phyloP scores from a whole-genome alignment of 2,888 invertebrate species.

The Phyllotreta striolata region DNA sequence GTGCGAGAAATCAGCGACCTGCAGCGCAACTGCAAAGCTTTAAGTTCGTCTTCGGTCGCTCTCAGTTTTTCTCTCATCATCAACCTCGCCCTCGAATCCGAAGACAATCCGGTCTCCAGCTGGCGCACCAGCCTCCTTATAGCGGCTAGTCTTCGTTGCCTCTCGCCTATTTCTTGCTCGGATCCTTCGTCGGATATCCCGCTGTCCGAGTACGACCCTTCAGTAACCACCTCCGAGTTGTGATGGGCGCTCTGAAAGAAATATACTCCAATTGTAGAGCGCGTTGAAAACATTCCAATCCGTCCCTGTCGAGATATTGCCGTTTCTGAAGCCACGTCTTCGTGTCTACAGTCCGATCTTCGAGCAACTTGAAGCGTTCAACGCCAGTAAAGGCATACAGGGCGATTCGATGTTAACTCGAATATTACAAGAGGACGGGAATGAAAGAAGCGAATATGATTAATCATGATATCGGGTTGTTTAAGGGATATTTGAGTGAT shows the following conservation, averaged over 20 bases:
- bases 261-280: neutral
- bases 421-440: too few relatives aligned
- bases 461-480: too few relatives aligned
- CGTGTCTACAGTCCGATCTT: too few relatives aligned
- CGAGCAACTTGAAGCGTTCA: too few relatives aligned
- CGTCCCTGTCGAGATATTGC: neutral
- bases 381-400: too few relatives aligned
- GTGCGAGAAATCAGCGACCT: slow-evolving; percentile 70
- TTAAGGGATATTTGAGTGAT: too few relatives aligned
- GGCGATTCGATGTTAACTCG: too few relatives aligned
- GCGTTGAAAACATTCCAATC: neutral
- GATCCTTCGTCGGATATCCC: slow-evolving; percentile 82
- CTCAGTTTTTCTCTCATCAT: slow-evolving; percentile 75
- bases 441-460: too few relatives aligned
- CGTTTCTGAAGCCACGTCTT: neutral
- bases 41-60: slow-evolving; percentile 75
- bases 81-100: slow-evolving; percentile 71
- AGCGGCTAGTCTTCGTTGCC: slow-evolving; percentile 73
- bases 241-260: slow-evolving; percentile 58
- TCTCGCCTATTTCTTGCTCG: slow-evolving; percentile 70
- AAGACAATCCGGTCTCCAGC: slow-evolving; percentile 72
- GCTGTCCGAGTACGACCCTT: slow-evolving; percentile 77
- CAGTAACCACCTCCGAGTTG: slow-evolving; percentile 59
- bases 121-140: slow-evolving; percentile 72
- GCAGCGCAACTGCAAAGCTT: slow-evolving; percentile 74